A percentile compares a stretch with the other conserved stretches of the same genome.
phyloP scores from a whole-genome alignment of 2,113 vertebrate genomes.

The Gallinago undulata region DNA sequence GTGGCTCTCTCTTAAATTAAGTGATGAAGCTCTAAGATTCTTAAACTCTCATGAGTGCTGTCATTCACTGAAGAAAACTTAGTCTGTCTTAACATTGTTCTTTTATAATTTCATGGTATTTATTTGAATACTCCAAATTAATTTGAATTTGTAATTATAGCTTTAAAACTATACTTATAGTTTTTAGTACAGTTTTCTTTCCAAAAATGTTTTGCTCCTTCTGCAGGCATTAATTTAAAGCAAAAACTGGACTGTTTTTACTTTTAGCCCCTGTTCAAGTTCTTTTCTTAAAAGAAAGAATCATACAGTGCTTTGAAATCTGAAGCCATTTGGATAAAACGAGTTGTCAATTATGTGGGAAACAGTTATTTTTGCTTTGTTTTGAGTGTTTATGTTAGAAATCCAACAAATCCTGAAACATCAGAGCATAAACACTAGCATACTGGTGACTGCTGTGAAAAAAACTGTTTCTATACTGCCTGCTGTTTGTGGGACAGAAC shows the following conservation, averaged over 20 bases:
- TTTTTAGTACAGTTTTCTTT: not conserved
- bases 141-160: not conserved
- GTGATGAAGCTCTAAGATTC: slow-evolving; percentile 27
- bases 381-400: not conserved
- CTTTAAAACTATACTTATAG: not conserved
- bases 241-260: not conserved
- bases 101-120: not conserved
- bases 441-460: not conserved
- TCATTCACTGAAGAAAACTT: not conserved
- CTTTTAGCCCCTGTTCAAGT: not conserved
- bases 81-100: not conserved
- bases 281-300: not conserved
- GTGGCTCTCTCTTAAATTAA: slow-evolving; percentile 10
- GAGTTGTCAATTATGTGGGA: not conserved
- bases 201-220: not conserved
- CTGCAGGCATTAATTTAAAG: not conserved
- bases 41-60: slow-evolving; percentile 1
- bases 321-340: not conserved
- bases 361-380: not conserved
- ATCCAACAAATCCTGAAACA: not conserved
- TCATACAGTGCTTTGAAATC: slow-evolving; percentile 2
- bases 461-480: not conserved
- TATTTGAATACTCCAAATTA: not conserved
- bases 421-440: not conserved
- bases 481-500: not conserved